Evolutionary conservation across 2,888 invertebrate genomes (phyloP), one percentile per base, ranked within the genome.

Genomic region (Perizoma flavofasciatum): DNA sequence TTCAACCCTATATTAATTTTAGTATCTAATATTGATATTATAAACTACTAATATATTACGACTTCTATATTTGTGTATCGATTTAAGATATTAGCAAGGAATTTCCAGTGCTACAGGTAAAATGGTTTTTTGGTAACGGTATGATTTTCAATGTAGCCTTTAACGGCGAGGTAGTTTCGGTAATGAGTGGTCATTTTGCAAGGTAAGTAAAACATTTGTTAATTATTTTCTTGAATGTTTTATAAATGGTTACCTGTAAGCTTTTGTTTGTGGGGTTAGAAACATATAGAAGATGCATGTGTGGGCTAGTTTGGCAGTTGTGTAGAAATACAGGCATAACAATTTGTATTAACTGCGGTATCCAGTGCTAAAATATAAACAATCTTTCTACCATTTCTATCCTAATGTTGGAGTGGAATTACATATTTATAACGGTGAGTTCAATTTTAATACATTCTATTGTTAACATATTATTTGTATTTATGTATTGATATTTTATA

Each of bases 11-110:
- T 83, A 84, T 83, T 87, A 71, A 69, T 72, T 69, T 79, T 86
- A 86, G 79, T 88, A 89, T 88, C 81, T 89, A 88, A 85, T 89
- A 88, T 83, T 86, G 58, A 64, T 64, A 89, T 87, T 88, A 88
- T 89, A 84, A 88, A 88, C 71, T 90, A 90, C 90, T 90, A 90
- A 90, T 90, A 81, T 73, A 82, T 81, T 83, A 81, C 81, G 81
- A 61, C 62, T 79, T 78, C 70, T 83, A 83, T 85, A 83, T 83
- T 82, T 80, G 22, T 79, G 82, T 79, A 82, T 83, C 76, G 75
- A 74, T 81, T 82, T 83, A 70, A 81, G 77, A 83, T 84, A 72
- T 78, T 70, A 77, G 81, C 76, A 75, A 77, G 56, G 51, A 81
- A 85, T 86, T 88, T 77, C 37, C 89, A 91, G 89, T 89, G 85